phyloP scores from a whole-genome alignment of 1,140 invertebrate species.

The Kradibia gibbosae region DNA sequence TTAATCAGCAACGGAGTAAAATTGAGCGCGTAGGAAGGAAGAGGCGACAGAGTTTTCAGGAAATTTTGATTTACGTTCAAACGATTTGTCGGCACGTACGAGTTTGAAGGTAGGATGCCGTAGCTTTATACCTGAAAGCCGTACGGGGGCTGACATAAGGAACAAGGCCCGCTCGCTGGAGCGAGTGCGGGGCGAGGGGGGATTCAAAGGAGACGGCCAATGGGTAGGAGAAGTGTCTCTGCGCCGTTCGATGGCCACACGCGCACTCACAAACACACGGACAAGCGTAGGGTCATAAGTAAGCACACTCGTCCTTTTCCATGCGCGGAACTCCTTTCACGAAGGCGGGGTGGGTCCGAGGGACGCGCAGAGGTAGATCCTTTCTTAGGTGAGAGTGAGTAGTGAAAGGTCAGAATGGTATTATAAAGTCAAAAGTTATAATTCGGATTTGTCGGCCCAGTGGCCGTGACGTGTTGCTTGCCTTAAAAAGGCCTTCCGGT shows the following conservation, averaged over 20 bases:
- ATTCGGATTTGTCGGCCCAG: conserved; percentile 71
- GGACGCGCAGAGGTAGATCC: background rate
- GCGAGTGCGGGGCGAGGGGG: background rate
- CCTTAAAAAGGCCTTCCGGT: conserved; percentile 70
- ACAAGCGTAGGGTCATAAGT: no score
- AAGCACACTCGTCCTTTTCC: background rate
- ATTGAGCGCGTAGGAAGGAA: background rate
- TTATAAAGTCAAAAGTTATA: conserved; percentile 73
- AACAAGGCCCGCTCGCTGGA: background rate
- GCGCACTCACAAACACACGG: background rate
- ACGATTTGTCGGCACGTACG: conserved; percentile 52
- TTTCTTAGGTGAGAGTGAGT: conserved; percentile 2
- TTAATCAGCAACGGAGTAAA: conserved; percentile 23
- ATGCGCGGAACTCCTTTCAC: background rate
- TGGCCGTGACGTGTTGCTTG: conserved; percentile 53
- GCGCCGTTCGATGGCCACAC: background rate
- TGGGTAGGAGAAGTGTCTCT: background rate
- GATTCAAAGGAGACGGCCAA: conserved; percentile 1
- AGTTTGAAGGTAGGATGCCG: conserved; percentile 28
- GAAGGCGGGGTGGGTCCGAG: conserved; percentile 42
- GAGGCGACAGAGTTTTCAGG: background rate
- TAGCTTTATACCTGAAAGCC: conserved; percentile 19
- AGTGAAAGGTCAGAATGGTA: conserved; percentile 63
- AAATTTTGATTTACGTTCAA: conserved; percentile 52
- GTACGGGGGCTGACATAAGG: background rate